A percentile compares a stretch with the other conserved stretches of the same genome.
phyloP scores from a whole-genome alignment of 2,113 vertebrate genomes.

The Ciconia maguari region DNA sequence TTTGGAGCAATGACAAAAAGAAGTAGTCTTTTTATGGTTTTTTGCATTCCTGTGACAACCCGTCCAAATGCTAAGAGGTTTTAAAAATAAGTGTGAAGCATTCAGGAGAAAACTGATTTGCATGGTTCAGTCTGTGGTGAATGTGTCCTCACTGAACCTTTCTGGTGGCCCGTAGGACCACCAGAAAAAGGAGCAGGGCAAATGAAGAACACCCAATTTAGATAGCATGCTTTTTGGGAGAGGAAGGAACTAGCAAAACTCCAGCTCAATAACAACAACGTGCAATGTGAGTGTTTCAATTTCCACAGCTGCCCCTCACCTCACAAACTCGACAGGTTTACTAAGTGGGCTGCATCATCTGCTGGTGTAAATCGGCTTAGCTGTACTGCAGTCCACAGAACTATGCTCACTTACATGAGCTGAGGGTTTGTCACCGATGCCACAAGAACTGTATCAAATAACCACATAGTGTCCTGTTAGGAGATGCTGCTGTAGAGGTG shows the following conservation, averaged over 20 bases:
- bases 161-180: neutral
- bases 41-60: neutral
- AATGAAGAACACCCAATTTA: neutral
- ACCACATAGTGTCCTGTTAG: neutral
- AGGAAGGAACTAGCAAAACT: neutral
- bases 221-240: neutral
- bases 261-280: neutral
- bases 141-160: neutral
- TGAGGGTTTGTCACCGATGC: neutral
- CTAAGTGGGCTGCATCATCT: neutral
- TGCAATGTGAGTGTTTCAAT: neutral
- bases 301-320: neutral
- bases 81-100: neutral
- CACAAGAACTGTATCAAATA: neutral
- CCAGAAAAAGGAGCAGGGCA: neutral
- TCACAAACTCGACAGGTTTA: neutral
- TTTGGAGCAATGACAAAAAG: neutral
- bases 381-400: neutral
- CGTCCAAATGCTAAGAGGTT: neutral
- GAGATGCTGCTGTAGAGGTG: neutral
- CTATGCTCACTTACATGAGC: neutral
- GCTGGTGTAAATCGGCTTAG: neutral
- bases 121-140: neutral
- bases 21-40: neutral
- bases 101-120: slow-evolving; percentile 2